A percentile compares a stretch with the other conserved stretches of the same genome.
These are phyloP conservation scores for Bovichtus variegatus DNA, from an alignment of 2,797 vertebrate genomes.

Conservation along the genomic window DNA sequence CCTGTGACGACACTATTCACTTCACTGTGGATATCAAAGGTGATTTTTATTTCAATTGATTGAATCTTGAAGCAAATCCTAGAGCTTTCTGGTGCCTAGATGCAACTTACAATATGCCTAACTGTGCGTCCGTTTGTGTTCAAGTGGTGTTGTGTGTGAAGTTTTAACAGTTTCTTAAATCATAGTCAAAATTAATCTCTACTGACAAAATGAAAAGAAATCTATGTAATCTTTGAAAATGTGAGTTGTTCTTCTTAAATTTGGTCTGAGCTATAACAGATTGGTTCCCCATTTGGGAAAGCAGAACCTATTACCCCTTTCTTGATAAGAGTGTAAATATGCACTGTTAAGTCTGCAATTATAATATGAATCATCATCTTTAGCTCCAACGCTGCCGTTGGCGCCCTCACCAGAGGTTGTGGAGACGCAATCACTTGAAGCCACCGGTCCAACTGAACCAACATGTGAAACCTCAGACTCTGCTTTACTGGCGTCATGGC, in stretches of 20 bases:
- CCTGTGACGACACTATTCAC: slow-evolving; percentile 81
- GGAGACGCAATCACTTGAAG: slow-evolving; percentile 76
- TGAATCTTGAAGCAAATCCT: slow-evolving; percentile 64
- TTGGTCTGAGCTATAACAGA: slow-evolving; percentile 63
- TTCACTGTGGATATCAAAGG: slow-evolving; percentile 91
- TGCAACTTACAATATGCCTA: slow-evolving; percentile 71
- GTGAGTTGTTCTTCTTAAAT: slow-evolving; percentile 62
- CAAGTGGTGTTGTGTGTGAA: slow-evolving; percentile 63
- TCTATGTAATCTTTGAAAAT: slow-evolving; percentile 61
- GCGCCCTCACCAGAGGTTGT: slow-evolving; percentile 73
- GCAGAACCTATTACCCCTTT: slow-evolving; percentile 52
- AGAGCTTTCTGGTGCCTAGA: slow-evolving; percentile 69
- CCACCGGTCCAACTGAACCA: slow-evolving; percentile 77
- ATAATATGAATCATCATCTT: slow-evolving; percentile 81
- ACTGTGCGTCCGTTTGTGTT: slow-evolving; percentile 61
- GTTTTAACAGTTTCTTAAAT: slow-evolving; percentile 60
- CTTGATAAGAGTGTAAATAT: slow-evolving; percentile 63
- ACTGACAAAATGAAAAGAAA: slow-evolving; percentile 49
- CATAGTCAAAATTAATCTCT: slow-evolving; percentile 55
- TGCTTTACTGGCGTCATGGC: slow-evolving; percentile 80
- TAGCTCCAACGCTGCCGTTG: slow-evolving; percentile 82
- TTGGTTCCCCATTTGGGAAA: slow-evolving; percentile 54
- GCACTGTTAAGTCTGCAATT: slow-evolving; percentile 73
- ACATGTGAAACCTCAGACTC: slow-evolving; percentile 86
- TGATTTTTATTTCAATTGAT: slow-evolving; percentile 83